These are phyloP conservation scores for Quadroppia sp. DNA, from an alignment of 2,888 invertebrate species.

Conservation along the genomic window DNA sequence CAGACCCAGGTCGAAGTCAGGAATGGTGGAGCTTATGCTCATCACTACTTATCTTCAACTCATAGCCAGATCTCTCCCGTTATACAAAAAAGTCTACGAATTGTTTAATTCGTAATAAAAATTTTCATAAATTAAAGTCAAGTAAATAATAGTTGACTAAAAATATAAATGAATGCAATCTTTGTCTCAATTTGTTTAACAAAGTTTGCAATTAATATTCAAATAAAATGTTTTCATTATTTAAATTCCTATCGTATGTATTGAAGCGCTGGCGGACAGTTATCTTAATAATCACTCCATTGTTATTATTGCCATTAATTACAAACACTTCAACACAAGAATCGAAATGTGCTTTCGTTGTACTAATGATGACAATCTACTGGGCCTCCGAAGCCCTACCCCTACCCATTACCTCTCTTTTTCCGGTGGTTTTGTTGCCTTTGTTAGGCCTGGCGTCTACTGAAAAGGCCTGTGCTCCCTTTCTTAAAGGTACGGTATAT, in stretches of 20 bases:
- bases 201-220: too few species aligned
- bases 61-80: neutral
- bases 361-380: constrained; percentile 50
- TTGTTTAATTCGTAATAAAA: neutral
- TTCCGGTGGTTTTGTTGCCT: constrained; percentile 44
- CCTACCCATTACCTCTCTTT: constrained; percentile 49
- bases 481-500: constrained; percentile 31
- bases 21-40: too few species aligned
- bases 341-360: constrained; percentile 51
- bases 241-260: neutral
- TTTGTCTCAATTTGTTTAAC: too few species aligned
- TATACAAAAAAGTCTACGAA: neutral
- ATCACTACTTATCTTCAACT: neutral
- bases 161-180: neutral
- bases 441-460: constrained; percentile 38
- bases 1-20: too few species aligned
- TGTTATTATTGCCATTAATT: neutral
- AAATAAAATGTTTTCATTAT: neutral
- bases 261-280: constrained; percentile 12
- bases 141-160: neutral
- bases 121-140: neutral
- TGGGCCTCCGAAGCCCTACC: constrained; percentile 50
- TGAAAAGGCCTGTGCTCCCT: constrained; percentile 40
- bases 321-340: constrained; percentile 42
- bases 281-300: neutral